phyloP scores from a whole-genome alignment of 1,140 invertebrate species.

The Zaprionus camerounensis region DNA sequence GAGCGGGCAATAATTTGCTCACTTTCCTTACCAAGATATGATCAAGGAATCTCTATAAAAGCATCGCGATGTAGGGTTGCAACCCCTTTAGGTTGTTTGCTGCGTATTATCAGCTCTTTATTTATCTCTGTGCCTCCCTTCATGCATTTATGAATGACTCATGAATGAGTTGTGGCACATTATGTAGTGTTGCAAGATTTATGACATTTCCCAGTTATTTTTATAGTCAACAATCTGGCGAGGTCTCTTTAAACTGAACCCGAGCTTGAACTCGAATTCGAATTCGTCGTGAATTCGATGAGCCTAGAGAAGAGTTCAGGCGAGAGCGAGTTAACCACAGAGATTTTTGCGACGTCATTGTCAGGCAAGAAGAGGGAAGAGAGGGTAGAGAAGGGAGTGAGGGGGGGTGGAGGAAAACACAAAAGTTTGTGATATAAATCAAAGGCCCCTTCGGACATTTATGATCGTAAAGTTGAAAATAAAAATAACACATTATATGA shows the following conservation, averaged over 20 bases:
- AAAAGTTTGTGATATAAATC: slow-evolving; percentile 80
- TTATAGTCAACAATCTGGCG: slow-evolving; percentile 7
- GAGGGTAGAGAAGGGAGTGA: no score
- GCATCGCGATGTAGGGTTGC: background rate
- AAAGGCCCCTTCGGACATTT: slow-evolving; percentile 79
- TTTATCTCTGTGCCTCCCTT: background rate
- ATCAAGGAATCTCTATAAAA: background rate
- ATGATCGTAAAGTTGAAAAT: slow-evolving; percentile 82
- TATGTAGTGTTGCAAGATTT: slow-evolving; percentile 12
- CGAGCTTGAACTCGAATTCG: background rate
- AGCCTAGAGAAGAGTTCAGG: slow-evolving; percentile 2
- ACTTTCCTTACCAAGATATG: background rate
- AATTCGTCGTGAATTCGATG: background rate
- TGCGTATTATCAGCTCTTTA: slow-evolving; percentile 10
- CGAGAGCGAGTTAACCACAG: slow-evolving; percentile 18
- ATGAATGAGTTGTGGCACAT: slow-evolving; percentile 7
- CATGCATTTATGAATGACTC: background rate
- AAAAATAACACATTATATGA: slow-evolving; percentile 58
- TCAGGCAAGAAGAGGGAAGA: background rate
- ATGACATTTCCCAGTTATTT: background rate
- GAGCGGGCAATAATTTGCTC: background rate
- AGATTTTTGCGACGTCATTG: slow-evolving; percentile 5
- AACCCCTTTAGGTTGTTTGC: background rate
- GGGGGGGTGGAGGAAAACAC: slow-evolving; percentile 29
- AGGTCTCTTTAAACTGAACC: slow-evolving; percentile 14